phyloP scores from a whole-genome alignment of 1,140 invertebrate species.

The Babylonia areolata region DNA sequence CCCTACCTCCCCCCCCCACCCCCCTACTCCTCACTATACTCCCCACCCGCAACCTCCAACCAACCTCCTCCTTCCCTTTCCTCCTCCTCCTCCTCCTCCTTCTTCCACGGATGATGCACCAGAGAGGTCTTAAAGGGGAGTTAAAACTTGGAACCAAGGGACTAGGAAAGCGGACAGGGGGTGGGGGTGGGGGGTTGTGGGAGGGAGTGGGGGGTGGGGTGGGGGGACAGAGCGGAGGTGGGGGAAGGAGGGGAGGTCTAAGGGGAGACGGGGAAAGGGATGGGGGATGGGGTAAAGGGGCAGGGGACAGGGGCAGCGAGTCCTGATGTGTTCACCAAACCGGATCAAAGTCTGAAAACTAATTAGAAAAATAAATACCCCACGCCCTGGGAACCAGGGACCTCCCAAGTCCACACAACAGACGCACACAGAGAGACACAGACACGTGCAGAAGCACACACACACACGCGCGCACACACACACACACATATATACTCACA shows the following conservation, averaged over 20 bases:
- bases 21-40: too few species aligned
- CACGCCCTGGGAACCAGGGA: not conserved
- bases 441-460: not conserved
- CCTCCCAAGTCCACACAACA: not conserved
- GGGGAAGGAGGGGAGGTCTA: not conserved
- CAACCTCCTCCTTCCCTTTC: not conserved
- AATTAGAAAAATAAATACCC: slow-evolving; percentile 42
- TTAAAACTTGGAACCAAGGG: too few species aligned
- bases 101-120: not conserved
- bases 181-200: not conserved
- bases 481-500: too few species aligned
- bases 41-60: not conserved
- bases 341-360: slow-evolving; percentile 35
- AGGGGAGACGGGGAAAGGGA: not conserved
- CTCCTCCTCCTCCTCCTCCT: not conserved
- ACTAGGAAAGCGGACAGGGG: too few species aligned
- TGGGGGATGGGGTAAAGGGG: not conserved
- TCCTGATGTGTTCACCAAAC: not conserved
- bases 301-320: not conserved
- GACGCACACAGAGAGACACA: not conserved
- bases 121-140: too few species aligned
- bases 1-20: not conserved
- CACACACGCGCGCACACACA: too few species aligned
- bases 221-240: not conserved
- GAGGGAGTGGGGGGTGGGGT: not conserved